A percentile compares a stretch with the other conserved stretches of the same genome.
Conservation (phyloP, 2,113 vertebrate species). For the Zosterops pallidus region DNA sequence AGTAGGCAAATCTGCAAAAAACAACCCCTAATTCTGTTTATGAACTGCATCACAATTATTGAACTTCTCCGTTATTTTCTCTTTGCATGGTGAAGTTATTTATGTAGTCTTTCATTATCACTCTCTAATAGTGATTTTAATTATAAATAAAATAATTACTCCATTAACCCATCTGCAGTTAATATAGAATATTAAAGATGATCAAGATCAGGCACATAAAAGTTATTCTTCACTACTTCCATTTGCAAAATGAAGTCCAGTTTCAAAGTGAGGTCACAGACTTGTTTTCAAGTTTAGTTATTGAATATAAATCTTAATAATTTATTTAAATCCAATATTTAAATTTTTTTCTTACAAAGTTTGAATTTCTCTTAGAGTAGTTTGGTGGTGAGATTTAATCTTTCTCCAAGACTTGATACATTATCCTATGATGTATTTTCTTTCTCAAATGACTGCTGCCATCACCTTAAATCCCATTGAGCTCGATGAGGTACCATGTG, state of each 20-base stretch:
- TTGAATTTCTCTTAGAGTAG: neutral
- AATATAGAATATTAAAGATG: neutral
- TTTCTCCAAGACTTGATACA: neutral
- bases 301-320: neutral
- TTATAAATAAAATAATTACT: neutral
- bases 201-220: neutral
- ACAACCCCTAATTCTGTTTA: neutral
- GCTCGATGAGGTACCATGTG: accelerated
- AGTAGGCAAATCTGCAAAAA: neutral
- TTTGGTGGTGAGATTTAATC: neutral
- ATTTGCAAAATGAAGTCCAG: neutral
- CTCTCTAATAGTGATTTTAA: neutral
- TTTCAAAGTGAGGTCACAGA: neutral
- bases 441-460: neutral
- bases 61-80: slow-evolving; percentile 23
- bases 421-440: neutral
- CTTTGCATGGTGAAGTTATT: neutral
- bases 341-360: neutral
- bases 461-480: neutral
- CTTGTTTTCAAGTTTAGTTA: neutral
- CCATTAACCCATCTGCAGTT: neutral
- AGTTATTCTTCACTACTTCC: neutral
- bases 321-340: neutral
- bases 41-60: neutral
- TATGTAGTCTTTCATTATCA: neutral